Evolutionary conservation across 2,797 vertebrate species (phyloP).

Genomic region (Rhinella marina): DNA sequence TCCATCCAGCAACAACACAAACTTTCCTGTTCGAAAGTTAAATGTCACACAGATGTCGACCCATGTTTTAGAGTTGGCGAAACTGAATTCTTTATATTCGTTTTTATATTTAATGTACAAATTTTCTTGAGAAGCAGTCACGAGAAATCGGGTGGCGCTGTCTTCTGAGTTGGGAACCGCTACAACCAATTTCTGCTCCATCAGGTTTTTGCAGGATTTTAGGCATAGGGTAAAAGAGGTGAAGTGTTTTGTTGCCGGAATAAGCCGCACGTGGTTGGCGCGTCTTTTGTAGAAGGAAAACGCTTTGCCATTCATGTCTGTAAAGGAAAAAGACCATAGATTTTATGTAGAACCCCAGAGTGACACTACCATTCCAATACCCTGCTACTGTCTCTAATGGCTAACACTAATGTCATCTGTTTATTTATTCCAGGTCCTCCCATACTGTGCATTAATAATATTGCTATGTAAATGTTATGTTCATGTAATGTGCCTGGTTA

Average conservation of each 20-base stretch:
- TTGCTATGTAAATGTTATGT: too few relatives aligned
- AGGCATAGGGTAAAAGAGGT: not conserved
- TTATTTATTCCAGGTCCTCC: too few relatives aligned
- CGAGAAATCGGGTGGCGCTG: not conserved
- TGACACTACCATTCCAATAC: too few relatives aligned
- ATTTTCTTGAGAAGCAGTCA: not conserved
- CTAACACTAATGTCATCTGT: too few relatives aligned
- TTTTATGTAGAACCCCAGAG: too few relatives aligned
- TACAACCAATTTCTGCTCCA: not conserved
- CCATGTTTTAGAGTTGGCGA: not conserved
- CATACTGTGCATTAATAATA: too few relatives aligned
- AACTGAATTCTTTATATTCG: not conserved
- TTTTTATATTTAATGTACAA: not conserved
- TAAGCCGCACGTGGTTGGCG: not conserved
- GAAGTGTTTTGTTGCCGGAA: not conserved
- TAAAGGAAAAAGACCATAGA: not conserved
- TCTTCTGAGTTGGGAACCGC: not conserved
- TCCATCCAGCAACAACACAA: not conserved
- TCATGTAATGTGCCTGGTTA: too few relatives aligned
- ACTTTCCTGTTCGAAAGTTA: not conserved
- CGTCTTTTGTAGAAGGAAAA: not conserved
- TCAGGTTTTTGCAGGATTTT: slow-evolving; percentile 8
- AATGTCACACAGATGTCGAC: slow-evolving; percentile 10
- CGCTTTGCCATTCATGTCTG: slow-evolving; percentile 13
- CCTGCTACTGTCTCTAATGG: too few relatives aligned